Base-by-base conservation (phyloP, 2,888 invertebrate species). In the Anorthoa munda region DNA sequence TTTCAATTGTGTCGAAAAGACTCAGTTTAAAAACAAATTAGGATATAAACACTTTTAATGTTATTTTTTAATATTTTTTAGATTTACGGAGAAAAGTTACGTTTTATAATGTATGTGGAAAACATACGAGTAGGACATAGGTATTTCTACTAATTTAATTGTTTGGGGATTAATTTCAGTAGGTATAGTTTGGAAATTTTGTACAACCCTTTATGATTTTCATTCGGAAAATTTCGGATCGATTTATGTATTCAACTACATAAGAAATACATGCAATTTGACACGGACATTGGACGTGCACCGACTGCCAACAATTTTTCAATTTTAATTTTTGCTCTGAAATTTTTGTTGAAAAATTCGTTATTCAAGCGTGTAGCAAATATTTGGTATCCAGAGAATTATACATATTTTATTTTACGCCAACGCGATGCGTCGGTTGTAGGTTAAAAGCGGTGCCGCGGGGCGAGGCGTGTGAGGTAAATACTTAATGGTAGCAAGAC, bases 341-440 rank as follows among this genome's bases (percentile, higher is more conserved):
- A 5, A 18, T 64, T 58, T 75, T 70, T 48, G n/a, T 13, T 17
- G 17, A 12, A 21, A 17, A 63, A 46, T 79, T 67, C 17, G 59
- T 74, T 75, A 72, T 83, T 74, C 26, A 60, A 65, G 26, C 69
- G 48, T 76, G 59, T 61, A 39, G 70, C 67, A 83, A 83, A 79
- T 81, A 68, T 79, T 74, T 75, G 60, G 61, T 61, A 65, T 60
- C 65, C 65, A 26, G 46, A 79, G 74, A 59, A 67, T 74, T 71
- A 61, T 84, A 73, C 71, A 84, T 84, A 84, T 82, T 84, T 80
- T 67, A 80, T 80, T 66, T 70, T 58, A 61, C 65, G 73, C 56
- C 69, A 70, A 55, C 59, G 66, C 56, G 65, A 51, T 63, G 46
- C 58, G 59, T 12, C 71, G 65, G 66, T 77, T 71, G 70, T 81